A percentile compares a stretch with the other conserved stretches of the same genome.
phyloP scores from a whole-genome alignment of 2,888 invertebrate genomes.

The Capitulum mitella region DNA sequence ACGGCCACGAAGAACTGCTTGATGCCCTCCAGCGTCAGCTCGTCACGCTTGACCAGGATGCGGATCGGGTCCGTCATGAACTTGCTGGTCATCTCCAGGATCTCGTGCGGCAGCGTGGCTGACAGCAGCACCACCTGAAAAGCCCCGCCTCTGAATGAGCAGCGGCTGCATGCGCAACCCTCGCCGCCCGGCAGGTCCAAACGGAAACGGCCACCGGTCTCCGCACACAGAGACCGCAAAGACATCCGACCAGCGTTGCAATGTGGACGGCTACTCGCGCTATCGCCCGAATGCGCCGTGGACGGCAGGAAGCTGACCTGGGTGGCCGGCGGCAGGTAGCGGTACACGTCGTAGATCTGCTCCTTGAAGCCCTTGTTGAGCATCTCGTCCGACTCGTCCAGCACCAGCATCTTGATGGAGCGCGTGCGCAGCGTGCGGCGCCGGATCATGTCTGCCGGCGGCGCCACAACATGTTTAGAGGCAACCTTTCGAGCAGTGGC shows the following conservation, averaged over 20 bases:
- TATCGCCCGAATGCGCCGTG: constrained; percentile 40
- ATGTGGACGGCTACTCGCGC: no score
- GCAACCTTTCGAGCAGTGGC: no score
- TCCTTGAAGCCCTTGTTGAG: constrained; percentile 98
- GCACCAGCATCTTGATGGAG: constrained; percentile 90
- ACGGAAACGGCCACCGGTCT: no score
- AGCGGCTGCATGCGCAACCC: no score
- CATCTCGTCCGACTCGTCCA: constrained; percentile 99
- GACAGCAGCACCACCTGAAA: constrained; percentile 85
- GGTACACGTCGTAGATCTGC: constrained; percentile 98
- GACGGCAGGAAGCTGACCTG: constrained; percentile 54
- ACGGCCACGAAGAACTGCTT: constrained; percentile 99
- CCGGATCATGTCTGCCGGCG: constrained; percentile 34
- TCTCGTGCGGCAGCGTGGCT: constrained; percentile 97
- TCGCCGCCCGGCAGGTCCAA: no score
- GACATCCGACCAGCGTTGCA: no score
- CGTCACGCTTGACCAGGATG: constrained; percentile 99
- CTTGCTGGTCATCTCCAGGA: constrained; percentile 99
- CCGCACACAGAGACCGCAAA: no score
- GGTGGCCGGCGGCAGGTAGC: constrained; percentile 93
- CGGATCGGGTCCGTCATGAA: constrained; percentile 99
- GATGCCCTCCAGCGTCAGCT: constrained; percentile 98
- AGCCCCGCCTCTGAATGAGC: no score
- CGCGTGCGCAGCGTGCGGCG: constrained; percentile 71
- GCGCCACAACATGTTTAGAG: no score